Percentiles rank a stretch among this genome's conserved stretches.
Conservation (phyloP, 2,888 invertebrate species). For the Leucophenga montana region DNA sequence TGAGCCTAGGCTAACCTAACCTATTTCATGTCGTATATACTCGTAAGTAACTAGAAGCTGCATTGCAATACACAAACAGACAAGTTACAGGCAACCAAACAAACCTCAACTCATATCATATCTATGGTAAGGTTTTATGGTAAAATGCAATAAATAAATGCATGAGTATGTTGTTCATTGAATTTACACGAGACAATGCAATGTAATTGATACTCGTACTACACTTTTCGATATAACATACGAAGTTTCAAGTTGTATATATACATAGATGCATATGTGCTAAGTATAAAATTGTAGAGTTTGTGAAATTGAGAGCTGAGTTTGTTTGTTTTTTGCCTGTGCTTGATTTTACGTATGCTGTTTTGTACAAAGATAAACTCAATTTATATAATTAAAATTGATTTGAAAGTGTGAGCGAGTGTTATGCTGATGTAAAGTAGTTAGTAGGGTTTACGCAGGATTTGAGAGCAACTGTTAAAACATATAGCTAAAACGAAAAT, state of each 20-base stretch:
- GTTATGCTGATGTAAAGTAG: no score
- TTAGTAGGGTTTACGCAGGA: no score
- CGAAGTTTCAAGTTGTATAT: neutral
- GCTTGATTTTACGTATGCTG: neutral
- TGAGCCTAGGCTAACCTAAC: slow-evolving; percentile 8
- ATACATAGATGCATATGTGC: neutral
- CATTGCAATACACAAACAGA: neutral
- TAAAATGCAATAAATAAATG: slow-evolving; percentile 61
- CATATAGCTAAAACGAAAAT: no score
- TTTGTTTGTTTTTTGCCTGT: neutral
- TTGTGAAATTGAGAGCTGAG: neutral
- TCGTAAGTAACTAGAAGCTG: neutral
- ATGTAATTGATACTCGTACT: slow-evolving; percentile 59
- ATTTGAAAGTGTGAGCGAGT: neutral
- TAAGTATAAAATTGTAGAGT: neutral
- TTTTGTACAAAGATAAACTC: slow-evolving; percentile 1
- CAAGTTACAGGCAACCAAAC: neutral
- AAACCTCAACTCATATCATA: neutral
- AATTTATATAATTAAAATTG: slow-evolving; percentile 14
- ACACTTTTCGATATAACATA: neutral
- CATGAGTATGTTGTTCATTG: slow-evolving; percentile 48
- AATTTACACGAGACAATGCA: slow-evolving; percentile 48
- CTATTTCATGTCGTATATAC: neutral
- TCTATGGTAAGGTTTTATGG: slow-evolving; percentile 11
- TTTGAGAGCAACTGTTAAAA: no score